These are phyloP conservation scores for Microtus oregoni DNA, from an alignment of 2,113 vertebrate species.

Conservation along the genomic window DNA sequence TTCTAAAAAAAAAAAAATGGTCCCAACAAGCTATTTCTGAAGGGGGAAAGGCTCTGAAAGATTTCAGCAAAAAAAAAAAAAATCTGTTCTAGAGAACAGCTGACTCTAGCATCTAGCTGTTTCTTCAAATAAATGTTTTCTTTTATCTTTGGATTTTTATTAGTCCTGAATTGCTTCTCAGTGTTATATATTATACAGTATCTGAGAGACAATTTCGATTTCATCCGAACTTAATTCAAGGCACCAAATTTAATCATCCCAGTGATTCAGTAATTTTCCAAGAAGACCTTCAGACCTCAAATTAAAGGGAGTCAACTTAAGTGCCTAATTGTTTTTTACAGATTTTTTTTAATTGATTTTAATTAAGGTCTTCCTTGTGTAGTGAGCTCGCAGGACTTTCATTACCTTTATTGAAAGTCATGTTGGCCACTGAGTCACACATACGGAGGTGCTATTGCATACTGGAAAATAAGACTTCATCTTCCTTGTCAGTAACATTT, in stretches of 20 bases:
- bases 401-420: constrained; percentile 66
- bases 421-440: neutral
- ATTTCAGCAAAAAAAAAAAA: constrained; percentile 25
- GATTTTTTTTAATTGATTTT: constrained; percentile 72
- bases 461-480: neutral
- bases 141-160: constrained; percentile 53
- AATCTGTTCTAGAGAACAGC: neutral
- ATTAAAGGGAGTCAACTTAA: constrained; percentile 69
- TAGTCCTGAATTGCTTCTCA: constrained; percentile 10
- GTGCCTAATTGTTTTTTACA: constrained; percentile 65
- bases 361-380: constrained; percentile 67
- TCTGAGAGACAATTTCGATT: constrained; percentile 32
- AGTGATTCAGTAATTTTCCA: constrained; percentile 70
- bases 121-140: constrained; percentile 45
- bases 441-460: constrained; percentile 19
- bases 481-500: neutral
- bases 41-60: neutral
- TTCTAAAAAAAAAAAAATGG: neutral
- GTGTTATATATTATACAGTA: constrained; percentile 6
- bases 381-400: constrained; percentile 60
- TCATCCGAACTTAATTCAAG: constrained; percentile 54
- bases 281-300: constrained; percentile 65
- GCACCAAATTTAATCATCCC: constrained; percentile 57
- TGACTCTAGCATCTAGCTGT: neutral
- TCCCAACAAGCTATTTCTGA: neutral